Evolutionary conservation across 2,113 vertebrate species (phyloP).

Genomic region (Callospermophilus lateralis): DNA sequence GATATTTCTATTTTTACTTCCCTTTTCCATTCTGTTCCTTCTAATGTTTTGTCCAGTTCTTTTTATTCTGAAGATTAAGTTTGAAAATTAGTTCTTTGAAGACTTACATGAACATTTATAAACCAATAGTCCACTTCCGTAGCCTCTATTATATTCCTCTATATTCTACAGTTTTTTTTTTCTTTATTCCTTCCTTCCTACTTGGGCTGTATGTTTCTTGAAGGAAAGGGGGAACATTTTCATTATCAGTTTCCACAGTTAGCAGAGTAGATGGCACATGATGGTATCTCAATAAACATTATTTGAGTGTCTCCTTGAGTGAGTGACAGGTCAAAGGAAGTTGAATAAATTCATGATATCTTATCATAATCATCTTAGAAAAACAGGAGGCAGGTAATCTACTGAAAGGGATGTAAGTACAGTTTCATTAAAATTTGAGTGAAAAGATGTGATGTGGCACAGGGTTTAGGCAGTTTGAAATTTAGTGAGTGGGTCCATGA

Average conservation of each 20-base stretch:
- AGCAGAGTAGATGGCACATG: not conserved
- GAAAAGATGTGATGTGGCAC: not conserved
- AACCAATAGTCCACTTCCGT: not conserved
- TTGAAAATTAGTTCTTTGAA: constrained; percentile 38
- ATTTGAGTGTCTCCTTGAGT: not conserved
- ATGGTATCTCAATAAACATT: constrained; percentile 19
- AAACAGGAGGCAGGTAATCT: not conserved
- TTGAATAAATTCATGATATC: not conserved
- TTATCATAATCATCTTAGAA: constrained; percentile 33
- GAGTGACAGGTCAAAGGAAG: not conserved
- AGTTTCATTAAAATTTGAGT: not conserved
- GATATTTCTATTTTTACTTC: not conserved
- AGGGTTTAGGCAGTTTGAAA: not conserved
- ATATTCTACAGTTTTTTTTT: not conserved
- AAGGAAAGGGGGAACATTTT: not conserved
- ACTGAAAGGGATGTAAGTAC: not conserved
- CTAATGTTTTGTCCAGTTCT: not conserved
- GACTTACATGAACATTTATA: not conserved
- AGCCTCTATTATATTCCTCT: not conserved
- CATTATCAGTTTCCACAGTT: not conserved
- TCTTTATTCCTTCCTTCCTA: not conserved
- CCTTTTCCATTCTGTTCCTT: not conserved
- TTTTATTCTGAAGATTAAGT: constrained; percentile 3
- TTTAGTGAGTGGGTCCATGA: not conserved
- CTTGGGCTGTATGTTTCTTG: not conserved